These are phyloP conservation scores for Calliphora vomitoria DNA, from an alignment of 2,888 invertebrate genomes.

Conservation along the genomic window DNA sequence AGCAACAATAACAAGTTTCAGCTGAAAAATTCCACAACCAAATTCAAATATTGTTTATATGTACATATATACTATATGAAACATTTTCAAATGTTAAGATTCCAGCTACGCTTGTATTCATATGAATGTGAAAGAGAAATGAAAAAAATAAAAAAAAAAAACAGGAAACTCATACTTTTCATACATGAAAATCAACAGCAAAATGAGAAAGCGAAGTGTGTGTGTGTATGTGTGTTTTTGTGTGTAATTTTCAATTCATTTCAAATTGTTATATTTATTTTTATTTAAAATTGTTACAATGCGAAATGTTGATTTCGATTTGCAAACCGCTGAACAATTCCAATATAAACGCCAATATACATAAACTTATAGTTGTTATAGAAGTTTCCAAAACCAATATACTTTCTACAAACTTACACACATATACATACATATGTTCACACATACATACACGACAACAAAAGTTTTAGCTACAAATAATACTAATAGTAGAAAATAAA, in stretches of 20 bases:
- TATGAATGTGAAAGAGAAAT: not conserved
- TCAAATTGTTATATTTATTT: constrained; percentile 64
- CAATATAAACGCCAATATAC: constrained; percentile 74
- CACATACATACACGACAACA: not conserved
- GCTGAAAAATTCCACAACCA: constrained; percentile 49
- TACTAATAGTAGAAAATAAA: constrained; percentile 6
- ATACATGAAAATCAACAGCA: constrained; percentile 38
- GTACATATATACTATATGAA: constrained; percentile 3
- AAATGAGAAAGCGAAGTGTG: constrained; percentile 29
- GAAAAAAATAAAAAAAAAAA: not conserved
- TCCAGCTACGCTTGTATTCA: constrained; percentile 6
- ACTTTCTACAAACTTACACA: constrained; percentile 40
- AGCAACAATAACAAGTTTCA: constrained; percentile 48
- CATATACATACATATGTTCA: not conserved
- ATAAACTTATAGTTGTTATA: constrained; percentile 62
- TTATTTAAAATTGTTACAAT: constrained; percentile 69
- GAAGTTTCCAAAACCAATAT: constrained; percentile 68
- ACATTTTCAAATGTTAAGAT: constrained; percentile 25
- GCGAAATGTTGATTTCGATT: constrained; percentile 72
- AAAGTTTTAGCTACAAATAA: constrained; percentile 58
- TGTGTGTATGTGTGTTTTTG: not conserved
- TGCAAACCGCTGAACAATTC: constrained; percentile 73
- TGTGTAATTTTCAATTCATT: constrained; percentile 55
- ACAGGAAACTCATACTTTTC: constrained; percentile 48
- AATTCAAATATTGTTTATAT: constrained; percentile 60